Evolutionary conservation across 2,797 vertebrate genomes (phyloP), one percentile per base, ranked within the genome.

Genomic region (Chromis chromis): DNA sequence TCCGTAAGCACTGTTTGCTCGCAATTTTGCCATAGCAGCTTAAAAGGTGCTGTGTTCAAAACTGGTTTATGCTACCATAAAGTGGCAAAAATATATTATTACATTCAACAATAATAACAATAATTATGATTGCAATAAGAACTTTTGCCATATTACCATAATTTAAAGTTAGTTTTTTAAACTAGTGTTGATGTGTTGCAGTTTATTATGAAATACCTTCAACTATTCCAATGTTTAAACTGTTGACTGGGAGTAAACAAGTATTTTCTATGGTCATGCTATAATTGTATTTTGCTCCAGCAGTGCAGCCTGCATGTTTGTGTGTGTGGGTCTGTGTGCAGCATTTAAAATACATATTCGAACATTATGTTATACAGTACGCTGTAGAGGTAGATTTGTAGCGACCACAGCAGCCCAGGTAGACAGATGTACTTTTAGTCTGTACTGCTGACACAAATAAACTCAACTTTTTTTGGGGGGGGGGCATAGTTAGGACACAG

Each of bases 401-500:
- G 22, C 64, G 59, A 63, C 63, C 31, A 25, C 36, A 69, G 74
- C 58, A 64, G 54, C 54, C 36, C 12, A 27, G 54, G 31, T 31
- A 46, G 56, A 63, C 24, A 69, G 11, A 74, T n/a, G 40, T 62
- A 65, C 61, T 79, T 74, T 81, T 46, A 55, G 46, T 82, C 28
- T 55, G 53, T 40, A 22, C 49, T 22, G 14, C 50, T 61, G 75
- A 76, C 82, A 76, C 16, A 10, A 79, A 81, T 86, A 82, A 83
- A 85, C 65, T 81, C 46, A 76, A 84, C 74, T 86, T 88, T 54
- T 10, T 36, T 3, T 5, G 28, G 76, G 54, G 77, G 78, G 40
- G 57, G 83, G 78, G 76, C 77, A 33, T 46, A 60, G 84, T 79
- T 63, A 60, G 81, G 85, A 90, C 85, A 75, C 55, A 60, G 70